Conservation (phyloP, 2,888 invertebrate genomes). For the Thumatha senex region DNA sequence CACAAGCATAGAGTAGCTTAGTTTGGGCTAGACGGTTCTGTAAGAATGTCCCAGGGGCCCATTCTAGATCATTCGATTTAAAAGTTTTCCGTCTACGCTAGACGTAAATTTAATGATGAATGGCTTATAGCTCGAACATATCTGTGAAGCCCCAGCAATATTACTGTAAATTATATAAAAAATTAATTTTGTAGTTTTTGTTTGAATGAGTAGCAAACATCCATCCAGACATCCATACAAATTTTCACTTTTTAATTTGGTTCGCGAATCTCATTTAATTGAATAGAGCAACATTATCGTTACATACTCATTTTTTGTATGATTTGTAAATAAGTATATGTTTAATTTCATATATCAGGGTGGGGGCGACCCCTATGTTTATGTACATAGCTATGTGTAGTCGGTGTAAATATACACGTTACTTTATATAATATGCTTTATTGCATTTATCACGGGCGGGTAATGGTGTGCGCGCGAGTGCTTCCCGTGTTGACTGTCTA, state of each 20-base stretch:
- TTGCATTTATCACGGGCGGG: constrained; percentile 35
- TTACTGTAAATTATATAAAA: too few species aligned
- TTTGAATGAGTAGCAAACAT: too few species aligned
- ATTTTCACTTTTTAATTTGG: constrained; percentile 6
- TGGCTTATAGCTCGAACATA: too few species aligned
- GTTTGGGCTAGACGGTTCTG: too few species aligned
- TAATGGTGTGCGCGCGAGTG: constrained; percentile 24
- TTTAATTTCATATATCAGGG: constrained; percentile 56
- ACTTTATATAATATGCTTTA: constrained; percentile 16
- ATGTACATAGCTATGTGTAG: constrained; percentile 34
- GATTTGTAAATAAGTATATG: constrained; percentile 66
- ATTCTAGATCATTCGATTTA: too few species aligned
- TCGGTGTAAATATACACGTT: constrained; percentile 40
- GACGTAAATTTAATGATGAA: too few species aligned
- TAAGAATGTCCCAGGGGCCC: too few species aligned
- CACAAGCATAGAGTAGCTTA: too few species aligned
- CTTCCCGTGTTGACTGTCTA: neutral
- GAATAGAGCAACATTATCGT: constrained; percentile 44
- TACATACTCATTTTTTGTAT: constrained; percentile 60
- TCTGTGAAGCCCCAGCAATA: too few species aligned
- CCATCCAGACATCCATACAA: too few species aligned
- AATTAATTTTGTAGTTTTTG: too few species aligned
- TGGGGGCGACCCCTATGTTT: constrained; percentile 15
- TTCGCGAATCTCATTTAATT: constrained; percentile 44
- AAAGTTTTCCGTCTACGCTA: too few species aligned